phyloP scores from a whole-genome alignment of 2,797 vertebrate species.

The Mormyrops attenuatus region DNA sequence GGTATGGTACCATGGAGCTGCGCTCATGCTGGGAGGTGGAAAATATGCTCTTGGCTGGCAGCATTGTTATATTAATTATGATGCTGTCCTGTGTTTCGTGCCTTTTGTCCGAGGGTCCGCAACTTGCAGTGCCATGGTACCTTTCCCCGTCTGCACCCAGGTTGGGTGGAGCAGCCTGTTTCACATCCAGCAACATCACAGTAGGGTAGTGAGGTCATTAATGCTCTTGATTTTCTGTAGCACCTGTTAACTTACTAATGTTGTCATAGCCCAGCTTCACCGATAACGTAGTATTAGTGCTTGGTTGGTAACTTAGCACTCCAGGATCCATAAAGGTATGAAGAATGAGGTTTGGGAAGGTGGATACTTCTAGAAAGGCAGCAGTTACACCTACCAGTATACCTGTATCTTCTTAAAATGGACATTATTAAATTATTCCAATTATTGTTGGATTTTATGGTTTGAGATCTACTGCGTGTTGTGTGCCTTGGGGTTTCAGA shows the following conservation, averaged over 20 bases:
- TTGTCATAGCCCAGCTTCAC: background rate
- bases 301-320: background rate
- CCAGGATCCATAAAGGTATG: background rate
- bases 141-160: background rate
- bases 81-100: background rate
- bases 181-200: background rate
- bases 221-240: background rate
- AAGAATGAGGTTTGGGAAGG: background rate
- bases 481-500: background rate
- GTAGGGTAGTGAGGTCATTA: background rate
- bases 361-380: background rate
- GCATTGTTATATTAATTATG: background rate
- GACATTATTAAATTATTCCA: background rate
- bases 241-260: background rate
- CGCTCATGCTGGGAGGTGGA: background rate
- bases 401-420: background rate
- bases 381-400: background rate
- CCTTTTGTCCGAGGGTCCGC: background rate
- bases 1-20: background rate
- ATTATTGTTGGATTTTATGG: background rate
- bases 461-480: background rate
- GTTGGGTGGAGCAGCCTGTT: background rate
- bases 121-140: background rate
- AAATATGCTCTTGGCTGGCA: background rate
- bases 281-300: background rate